A percentile compares a stretch with the other conserved stretches of the same genome.
Conservation (phyloP, 2,113 vertebrate genomes). For the Neoarius graeffei region DNA sequence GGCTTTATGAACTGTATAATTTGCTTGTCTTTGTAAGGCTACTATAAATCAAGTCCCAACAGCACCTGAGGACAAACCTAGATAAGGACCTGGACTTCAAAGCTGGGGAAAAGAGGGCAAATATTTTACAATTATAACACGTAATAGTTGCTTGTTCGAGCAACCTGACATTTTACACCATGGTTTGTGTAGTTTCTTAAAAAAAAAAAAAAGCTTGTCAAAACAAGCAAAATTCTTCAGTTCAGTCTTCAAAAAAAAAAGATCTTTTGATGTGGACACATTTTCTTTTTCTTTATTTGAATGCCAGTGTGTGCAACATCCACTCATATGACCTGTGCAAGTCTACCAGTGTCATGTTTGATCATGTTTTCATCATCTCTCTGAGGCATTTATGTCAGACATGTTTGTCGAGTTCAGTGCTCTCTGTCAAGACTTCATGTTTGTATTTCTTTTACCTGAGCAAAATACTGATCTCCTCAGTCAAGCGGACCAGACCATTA, state of each 20-base stretch:
- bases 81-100: conserved; percentile 62
- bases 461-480: neutral
- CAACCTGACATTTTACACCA: conserved; percentile 31
- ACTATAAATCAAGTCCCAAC: conserved; percentile 58
- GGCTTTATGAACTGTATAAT: conserved; percentile 54
- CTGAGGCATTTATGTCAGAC: neutral
- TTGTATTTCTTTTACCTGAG: neutral
- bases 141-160: conserved; percentile 49
- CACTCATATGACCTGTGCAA: neutral
- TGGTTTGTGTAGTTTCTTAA: conserved; percentile 22
- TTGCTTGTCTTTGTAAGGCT: conserved; percentile 55
- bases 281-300: neutral
- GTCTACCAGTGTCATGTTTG: conserved; percentile 12
- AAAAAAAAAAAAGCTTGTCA: conserved; percentile 26
- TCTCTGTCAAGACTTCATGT: neutral
- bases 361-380: conserved; percentile 53
- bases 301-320: no score
- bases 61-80: conserved; percentile 57
- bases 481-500: neutral
- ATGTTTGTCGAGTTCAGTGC: conserved; percentile 10
- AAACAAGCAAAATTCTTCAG: conserved; percentile 22
- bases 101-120: conserved; percentile 55
- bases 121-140: conserved; percentile 65
- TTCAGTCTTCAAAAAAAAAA: neutral
- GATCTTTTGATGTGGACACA: neutral